Conservation (phyloP, 2,888 invertebrate genomes). For the Agrochola circellaris region DNA sequence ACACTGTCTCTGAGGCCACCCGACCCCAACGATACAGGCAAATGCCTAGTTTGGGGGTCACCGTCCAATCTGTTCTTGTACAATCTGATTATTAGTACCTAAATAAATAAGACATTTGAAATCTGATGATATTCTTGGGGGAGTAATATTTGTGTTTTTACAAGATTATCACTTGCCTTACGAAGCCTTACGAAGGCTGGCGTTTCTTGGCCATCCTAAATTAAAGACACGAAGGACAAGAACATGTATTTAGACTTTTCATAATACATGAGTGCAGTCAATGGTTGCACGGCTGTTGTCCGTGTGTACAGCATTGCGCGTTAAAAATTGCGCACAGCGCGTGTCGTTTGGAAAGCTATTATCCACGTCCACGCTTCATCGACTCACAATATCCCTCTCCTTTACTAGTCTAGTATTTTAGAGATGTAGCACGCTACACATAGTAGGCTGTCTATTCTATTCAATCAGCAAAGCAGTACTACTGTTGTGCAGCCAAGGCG, state of each 20-base stretch:
- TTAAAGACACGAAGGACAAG: background rate
- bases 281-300: constrained; percentile 28
- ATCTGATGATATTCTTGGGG: background rate
- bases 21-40: background rate
- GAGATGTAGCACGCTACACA: constrained; percentile 30
- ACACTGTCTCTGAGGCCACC: background rate
- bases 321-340: constrained; percentile 35
- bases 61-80: background rate
- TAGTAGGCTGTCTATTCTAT: background rate
- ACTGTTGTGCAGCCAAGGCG: background rate
- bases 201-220: background rate
- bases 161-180: background rate
- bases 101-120: background rate
- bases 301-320: constrained; percentile 44
- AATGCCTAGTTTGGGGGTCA: background rate
- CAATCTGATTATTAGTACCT: background rate
- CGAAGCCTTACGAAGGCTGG: background rate
- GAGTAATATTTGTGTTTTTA: background rate
- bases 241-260: background rate
- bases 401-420: constrained; percentile 43
- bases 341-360: constrained; percentile 73
- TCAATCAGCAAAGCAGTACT: constrained; percentile 2
- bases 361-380: constrained; percentile 68
- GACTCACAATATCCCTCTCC: constrained; percentile 54
- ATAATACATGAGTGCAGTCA: constrained; percentile 21